Evolutionary conservation across 2,113 vertebrate species (phyloP), one percentile per base, ranked within the genome.

Genomic region (Copsychus sechellarum): DNA sequence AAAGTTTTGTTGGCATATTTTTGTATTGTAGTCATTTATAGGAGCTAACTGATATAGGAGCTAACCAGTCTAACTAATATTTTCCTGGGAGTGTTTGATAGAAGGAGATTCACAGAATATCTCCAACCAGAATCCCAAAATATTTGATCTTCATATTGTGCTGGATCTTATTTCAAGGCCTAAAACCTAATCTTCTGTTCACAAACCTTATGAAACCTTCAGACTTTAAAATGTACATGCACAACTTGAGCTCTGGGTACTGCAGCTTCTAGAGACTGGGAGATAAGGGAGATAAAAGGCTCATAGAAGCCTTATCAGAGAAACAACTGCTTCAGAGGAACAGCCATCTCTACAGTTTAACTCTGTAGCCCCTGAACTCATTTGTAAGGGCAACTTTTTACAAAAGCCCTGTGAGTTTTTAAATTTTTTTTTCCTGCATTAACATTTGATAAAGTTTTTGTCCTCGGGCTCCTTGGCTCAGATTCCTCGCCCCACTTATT

Each of bases 91-190:
- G 38, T 36, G 14, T 65, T 90, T 90, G 19, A 36, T 47, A 77
- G 51, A 65, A 70, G 26, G 47, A 95, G 28, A 71, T 81, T 70
- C 65, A 65, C 14, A 78, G 50, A 81, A 85, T 88, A 54, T 65
- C 66, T 93, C 29, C 40, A 42, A 47, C 18, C 10, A 51, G 19
- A 14, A 78, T 13, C 3, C 10, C 29, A 60, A 81, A 90, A 64
- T 71, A 42, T 34, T 64, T 66, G 23, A 74, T 53, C 12, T 8
- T 67, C 4, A 19, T 5, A 28, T 47, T 58, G 40, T 60, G 5
- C 11, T 84, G 45, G 5, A 8, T 77, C 29, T 62, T 56, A 54
- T 73, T 84, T 81, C 22, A 53, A 54, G 29, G 29, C 10, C 11
- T 70, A 47, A 74, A 17, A 14, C n/a, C 15, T 74, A 33, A 74